Evolutionary conservation across 1,140 invertebrate species (phyloP), one percentile per base, ranked within the genome.

Genomic region (Caenorhabditis briggsae): DNA sequence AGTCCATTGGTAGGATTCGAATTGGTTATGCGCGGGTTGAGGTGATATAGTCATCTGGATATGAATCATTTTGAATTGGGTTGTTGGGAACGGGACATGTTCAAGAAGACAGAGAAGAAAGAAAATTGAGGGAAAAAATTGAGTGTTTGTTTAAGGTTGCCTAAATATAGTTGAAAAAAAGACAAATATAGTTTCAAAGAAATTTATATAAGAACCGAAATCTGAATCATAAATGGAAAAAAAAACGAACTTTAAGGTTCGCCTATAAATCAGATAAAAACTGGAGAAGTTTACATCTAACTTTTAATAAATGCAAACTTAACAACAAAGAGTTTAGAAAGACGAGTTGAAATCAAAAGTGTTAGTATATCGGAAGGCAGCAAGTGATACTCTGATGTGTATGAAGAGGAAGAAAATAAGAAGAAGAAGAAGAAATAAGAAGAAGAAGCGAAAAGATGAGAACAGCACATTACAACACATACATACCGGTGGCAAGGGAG

Each of bases 351-450:
- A 53, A 20, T 58, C 18, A n/a, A 5, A 58, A 58, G 56, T n/a
- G 56, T 58, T 58, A 58, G 56, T 18, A 58, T 58, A 58, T n/a
- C 61, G 25, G 61, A 33, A 41, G 25, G 20, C 14, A n/a, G 70
- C 12, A 78, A 78, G 70, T 78, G 70, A 50, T 78, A 78, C 65
- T 46, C 65, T 70, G 65, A 70, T 70, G 65, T 78, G 70, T 78
- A 33, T 8, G 20, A 65, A 14, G 61, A 59, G n/a, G 23, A 59
- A n/a, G 58, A 59, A n/a, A n/a, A 59, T 14, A 20, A 33, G 33
- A 65, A 20, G 33, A 65, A 65, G 33, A 70, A 23, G 18, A 78
- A 78, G 46, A 50, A 20, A n/a, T 6, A 50, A n/a, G 14, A 78
- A 78, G 59, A 48, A 78, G 70, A 50, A 23, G 50, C 14, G 64